Evolutionary conservation across 2,888 invertebrate genomes (phyloP).

Genomic region (Epistrophe grossulariae): DNA sequence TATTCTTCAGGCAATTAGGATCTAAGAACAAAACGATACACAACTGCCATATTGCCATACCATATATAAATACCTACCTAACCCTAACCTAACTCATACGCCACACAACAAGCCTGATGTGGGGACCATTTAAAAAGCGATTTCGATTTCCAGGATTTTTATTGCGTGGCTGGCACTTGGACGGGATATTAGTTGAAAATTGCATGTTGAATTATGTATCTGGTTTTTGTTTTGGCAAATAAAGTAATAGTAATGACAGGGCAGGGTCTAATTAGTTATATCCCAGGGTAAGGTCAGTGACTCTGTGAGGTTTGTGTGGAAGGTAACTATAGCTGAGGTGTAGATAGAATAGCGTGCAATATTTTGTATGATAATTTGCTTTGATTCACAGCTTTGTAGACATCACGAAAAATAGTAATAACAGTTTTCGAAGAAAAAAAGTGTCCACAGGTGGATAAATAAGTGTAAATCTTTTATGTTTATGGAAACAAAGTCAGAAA

Average conservation of each 20-base stretch:
- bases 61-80: too few relatives aligned
- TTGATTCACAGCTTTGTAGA: background rate
- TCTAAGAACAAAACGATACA: slow-evolving; percentile 53
- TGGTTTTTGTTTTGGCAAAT: slow-evolving; percentile 32
- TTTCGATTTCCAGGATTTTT: slow-evolving; percentile 56
- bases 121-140: slow-evolving; percentile 67
- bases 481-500: too few relatives aligned
- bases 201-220: slow-evolving; percentile 37
- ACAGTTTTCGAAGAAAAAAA: background rate
- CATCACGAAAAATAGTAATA: background rate
- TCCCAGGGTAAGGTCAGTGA: slow-evolving; percentile 36
- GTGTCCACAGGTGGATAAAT: background rate
- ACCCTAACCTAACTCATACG: slow-evolving; percentile 18
- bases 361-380: background rate
- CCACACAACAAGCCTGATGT: slow-evolving; percentile 38
- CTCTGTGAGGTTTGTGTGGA: background rate
- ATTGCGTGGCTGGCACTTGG: slow-evolving; percentile 24
- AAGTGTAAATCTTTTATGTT: background rate
- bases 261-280: slow-evolving; percentile 29
- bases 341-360: background rate
- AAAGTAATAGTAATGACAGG: slow-evolving; percentile 29
- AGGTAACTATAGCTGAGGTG: background rate
- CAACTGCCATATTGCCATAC: slow-evolving; percentile 10
- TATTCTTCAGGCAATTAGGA: slow-evolving; percentile 68
- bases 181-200: slow-evolving; percentile 27